Base-by-base conservation (phyloP, 2,797 vertebrate genomes). In the Synanceia verrucosa region DNA sequence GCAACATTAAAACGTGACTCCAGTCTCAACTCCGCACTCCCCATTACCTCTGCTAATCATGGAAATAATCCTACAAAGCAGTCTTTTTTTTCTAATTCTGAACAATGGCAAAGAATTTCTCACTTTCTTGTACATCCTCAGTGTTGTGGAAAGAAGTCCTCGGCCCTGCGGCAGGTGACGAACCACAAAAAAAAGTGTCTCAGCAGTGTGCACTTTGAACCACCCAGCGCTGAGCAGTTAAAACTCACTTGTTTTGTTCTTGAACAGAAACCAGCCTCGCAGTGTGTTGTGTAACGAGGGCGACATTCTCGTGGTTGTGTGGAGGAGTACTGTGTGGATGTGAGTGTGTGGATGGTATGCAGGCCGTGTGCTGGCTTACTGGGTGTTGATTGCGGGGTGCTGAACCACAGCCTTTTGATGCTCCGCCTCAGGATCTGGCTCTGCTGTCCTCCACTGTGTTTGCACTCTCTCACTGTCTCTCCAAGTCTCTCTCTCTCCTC, bases 341-440 rank as follows among this genome's bases (percentile, higher is more conserved):
- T 72, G 74, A 55, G 76, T 76, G 76, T 83, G 80, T 87, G 84
- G 69, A 78, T 83, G 86, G 89, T 85, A 89, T 92, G 84, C 82
- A 69, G 83, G 76, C 80, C 51, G 74, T 88, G 83, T 53, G 81
- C 84, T 76, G 79, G 47, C 79, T 94, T 93, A 92, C 89, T 81
- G 91, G 90, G 91, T 94, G 93, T 93, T 94, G 92, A 94, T 93
- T 93, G 89, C 82, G 76, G 88, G 89, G 74, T 90, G 86, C 78
- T 82, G 78, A 67, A 86, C 80, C 78, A 16, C 82, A 33, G 78
- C 48, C 82, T 76, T 93, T 92, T 93, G 84, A 92, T 92, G 86
- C 87, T 71, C 67, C 72, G 68, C 83, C 63, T 79, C 44, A 18
- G 81, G 83, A 83, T 78, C 86, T 79, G 82, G 70, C 73, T 77